These are phyloP conservation scores for Phrynocephalus forsythii DNA, from an alignment of 2,797 vertebrate species.

Conservation along the genomic window DNA sequence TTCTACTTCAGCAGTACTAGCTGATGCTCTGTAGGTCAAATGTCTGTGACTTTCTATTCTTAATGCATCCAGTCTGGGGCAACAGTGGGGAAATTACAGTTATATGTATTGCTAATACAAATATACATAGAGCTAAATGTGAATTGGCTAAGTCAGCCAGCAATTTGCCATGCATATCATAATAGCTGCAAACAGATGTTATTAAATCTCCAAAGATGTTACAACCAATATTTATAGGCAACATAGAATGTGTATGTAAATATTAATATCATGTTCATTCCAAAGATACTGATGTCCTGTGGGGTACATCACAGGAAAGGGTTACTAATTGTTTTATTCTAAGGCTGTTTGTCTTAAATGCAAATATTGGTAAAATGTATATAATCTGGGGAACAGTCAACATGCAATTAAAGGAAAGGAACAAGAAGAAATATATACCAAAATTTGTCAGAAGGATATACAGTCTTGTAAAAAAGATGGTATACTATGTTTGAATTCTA, in stretches of 20 bases:
- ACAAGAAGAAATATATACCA: too few species aligned
- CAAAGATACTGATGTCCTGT: slow-evolving; percentile 25
- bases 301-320: slow-evolving; percentile 47
- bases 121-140: slow-evolving; percentile 47
- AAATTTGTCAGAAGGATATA: not conserved
- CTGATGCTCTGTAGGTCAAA: not conserved
- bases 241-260: slow-evolving; percentile 18
- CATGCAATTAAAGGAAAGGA: not conserved
- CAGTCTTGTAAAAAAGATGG: not conserved
- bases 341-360: slow-evolving; percentile 25
- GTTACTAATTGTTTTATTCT: slow-evolving; percentile 36
- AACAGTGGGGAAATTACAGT: not conserved
- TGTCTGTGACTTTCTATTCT: not conserved
- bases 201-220: slow-evolving; percentile 45
- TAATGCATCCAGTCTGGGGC: not conserved
- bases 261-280: slow-evolving; percentile 45
- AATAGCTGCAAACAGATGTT: slow-evolving; percentile 55
- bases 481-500: too few species aligned
- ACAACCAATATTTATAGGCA: slow-evolving; percentile 47
- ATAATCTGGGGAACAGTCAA: slow-evolving; percentile 13
- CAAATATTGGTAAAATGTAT: slow-evolving; percentile 43
- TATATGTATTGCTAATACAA: slow-evolving; percentile 25
- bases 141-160: slow-evolving; percentile 52
- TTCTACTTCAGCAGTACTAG: not conserved
- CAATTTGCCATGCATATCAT: slow-evolving; percentile 35